These are phyloP conservation scores for Pedetes capensis DNA, from an alignment of 2,113 vertebrate species.

Conservation along the genomic window DNA sequence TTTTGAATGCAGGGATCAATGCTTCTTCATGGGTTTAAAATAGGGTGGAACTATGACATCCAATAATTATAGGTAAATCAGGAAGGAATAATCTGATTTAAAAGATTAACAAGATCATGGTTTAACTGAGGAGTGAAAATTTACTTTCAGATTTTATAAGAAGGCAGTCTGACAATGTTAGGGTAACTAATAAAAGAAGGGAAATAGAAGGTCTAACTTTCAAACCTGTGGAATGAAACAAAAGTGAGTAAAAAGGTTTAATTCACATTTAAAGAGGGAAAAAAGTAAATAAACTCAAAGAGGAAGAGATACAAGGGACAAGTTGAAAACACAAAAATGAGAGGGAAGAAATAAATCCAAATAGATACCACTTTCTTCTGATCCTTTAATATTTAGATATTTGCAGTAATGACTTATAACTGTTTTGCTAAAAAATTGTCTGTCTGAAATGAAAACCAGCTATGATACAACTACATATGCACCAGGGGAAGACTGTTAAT, in stretches of 20 bases:
- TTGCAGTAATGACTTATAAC: background rate
- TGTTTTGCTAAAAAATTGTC: constrained; percentile 7
- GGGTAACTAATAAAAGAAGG: background rate
- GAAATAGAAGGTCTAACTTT: background rate
- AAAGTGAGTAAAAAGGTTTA: background rate
- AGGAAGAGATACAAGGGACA: background rate
- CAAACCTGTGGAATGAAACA: background rate
- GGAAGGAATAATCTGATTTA: background rate
- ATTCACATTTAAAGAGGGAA: background rate
- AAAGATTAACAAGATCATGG: background rate
- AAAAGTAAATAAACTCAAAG: background rate
- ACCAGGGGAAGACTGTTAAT: background rate
- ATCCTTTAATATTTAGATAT: background rate
- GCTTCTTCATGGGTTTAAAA: background rate
- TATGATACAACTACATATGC: background rate
- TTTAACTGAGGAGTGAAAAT: constrained; percentile 24
- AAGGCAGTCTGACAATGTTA: background rate
- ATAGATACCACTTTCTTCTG: background rate
- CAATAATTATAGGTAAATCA: background rate
- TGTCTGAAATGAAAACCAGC: background rate
- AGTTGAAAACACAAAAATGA: background rate
- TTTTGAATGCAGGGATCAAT: background rate
- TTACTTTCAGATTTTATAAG: background rate
- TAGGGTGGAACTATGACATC: background rate
- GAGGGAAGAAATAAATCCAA: background rate